Percentiles rank a stretch among this genome's conserved stretches.
Conservation (phyloP, 2,113 vertebrate species). For the Piliocolobus tephrosceles region DNA sequence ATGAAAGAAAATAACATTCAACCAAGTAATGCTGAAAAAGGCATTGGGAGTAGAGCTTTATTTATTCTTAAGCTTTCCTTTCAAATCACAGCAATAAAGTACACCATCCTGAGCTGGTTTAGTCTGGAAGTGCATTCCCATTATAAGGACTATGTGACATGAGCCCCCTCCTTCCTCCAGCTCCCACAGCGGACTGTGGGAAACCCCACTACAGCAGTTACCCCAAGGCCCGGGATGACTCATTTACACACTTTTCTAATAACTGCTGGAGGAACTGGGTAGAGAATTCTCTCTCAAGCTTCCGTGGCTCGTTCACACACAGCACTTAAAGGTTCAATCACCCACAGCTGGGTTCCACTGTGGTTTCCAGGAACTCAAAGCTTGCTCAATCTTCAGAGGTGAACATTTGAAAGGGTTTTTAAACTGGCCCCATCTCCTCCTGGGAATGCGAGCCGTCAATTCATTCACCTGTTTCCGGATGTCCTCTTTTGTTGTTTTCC, state of each 20-base stretch:
- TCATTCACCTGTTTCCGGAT: slow-evolving; percentile 91
- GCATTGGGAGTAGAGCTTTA: background rate
- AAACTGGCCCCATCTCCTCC: background rate
- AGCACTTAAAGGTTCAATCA: background rate
- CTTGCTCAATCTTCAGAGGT: background rate
- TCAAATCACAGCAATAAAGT: background rate
- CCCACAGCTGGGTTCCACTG: background rate
- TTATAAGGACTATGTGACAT: background rate
- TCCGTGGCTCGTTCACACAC: background rate
- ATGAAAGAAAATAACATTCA: background rate
- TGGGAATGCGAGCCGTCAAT: fast-evolving
- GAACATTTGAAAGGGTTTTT: background rate
- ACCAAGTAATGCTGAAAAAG: background rate
- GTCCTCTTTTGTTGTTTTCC: slow-evolving; percentile 94
- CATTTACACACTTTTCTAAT: background rate
- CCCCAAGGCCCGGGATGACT: background rate
- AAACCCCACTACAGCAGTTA: fast-evolving
- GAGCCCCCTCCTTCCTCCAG: fast-evolving
- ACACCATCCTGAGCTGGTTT: background rate
- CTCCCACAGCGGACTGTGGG: background rate
- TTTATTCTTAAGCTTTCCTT: background rate
- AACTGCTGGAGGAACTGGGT: background rate
- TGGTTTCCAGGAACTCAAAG: background rate
- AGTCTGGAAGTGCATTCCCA: background rate
- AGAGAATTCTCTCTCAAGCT: background rate